A percentile compares a stretch with the other conserved stretches of the same genome.
These are phyloP conservation scores for Eriosoma lanigerum DNA, from an alignment of 1,140 invertebrate genomes.

Conservation along the genomic window DNA sequence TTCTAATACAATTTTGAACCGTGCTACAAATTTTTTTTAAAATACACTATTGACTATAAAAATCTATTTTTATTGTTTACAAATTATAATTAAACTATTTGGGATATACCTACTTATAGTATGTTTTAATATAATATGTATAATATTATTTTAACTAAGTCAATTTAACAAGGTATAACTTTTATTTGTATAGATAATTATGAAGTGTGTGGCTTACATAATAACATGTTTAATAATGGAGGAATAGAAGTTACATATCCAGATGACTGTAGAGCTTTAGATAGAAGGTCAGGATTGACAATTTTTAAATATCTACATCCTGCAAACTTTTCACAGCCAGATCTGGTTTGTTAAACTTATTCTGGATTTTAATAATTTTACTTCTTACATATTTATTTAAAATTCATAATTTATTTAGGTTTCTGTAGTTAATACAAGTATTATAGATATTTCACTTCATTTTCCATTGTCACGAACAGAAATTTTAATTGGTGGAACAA, in stretches of 20 bases:
- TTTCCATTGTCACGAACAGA: conserved; percentile 65
- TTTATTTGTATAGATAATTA: conserved; percentile 66
- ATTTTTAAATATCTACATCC: conserved; percentile 85
- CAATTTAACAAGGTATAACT: too few relatives aligned
- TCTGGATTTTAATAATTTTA: neutral
- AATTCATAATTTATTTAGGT: conserved; percentile 57
- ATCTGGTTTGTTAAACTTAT: conserved; percentile 60
- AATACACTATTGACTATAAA: too few relatives aligned
- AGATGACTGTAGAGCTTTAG: conserved; percentile 74
- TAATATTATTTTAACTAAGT: too few relatives aligned
- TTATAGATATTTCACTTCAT: conserved; percentile 66
- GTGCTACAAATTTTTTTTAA: too few relatives aligned
- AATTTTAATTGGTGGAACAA: conserved; percentile 68
- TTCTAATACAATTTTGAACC: too few relatives aligned
- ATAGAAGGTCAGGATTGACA: conserved; percentile 83
- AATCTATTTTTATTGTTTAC: too few relatives aligned
- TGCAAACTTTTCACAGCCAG: conserved; percentile 81
- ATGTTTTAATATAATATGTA: too few relatives aligned
- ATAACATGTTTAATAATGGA: conserved; percentile 56
- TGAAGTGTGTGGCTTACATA: conserved; percentile 73
- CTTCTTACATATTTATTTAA: conserved; percentile 18
- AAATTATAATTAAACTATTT: too few relatives aligned
- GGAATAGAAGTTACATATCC: conserved; percentile 78
- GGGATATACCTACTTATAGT: too few relatives aligned
- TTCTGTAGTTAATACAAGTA: conserved; percentile 80